Base-by-base conservation (phyloP, 2,113 vertebrate species). In the Campylorhamphus procurvoides region DNA sequence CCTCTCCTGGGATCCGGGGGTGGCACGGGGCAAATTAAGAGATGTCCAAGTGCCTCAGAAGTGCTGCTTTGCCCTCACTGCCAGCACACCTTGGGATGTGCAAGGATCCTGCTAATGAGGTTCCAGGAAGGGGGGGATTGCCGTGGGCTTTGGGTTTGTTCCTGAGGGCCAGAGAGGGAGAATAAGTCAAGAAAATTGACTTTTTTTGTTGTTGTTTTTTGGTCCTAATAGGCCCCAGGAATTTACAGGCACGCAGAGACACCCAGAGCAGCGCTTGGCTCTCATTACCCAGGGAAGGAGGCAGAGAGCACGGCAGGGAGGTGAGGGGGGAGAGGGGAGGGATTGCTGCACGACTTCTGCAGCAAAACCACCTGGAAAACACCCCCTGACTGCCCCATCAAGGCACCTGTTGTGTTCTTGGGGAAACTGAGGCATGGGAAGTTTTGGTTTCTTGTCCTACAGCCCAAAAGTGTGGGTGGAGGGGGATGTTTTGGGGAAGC, bases 21-120 rank as follows among this genome's bases (percentile, higher is more conserved):
- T 95, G 96, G 68, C 97, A 94, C 2, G 63, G 94, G 93, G 82
- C 95, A 97, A 97, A 97, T 96, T 75, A 97, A 88, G 94, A 97
- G 96, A 66, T 67, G 91, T 72, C 87, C 52, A 90, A 74, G 71
- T 50, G 82, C 82, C 55, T n/a, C 72, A 40, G 39, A 84, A n/a
- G 37, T 39, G 84, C 89, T 92, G 93, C 56, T 20, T 27, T 6
- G 2, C 37, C 47, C 14, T 3, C 2, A 0, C 14, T 2, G 2
- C 52, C 35, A 18, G 52, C 1, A 1, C 69, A 62, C 91, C 87
- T 53, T 74, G 93, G 69, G 82, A 23, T 19, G 62, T 4, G 24
- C 18, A 1, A 28, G 39, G 96, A 67, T 59, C 77, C 49, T 86
- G 86, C 47, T 79, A 94, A 95, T 13, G 64, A 93, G 66, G 27